Evolutionary conservation across 2,113 vertebrate species (phyloP).

Genomic region (Catharus minimus): DNA sequence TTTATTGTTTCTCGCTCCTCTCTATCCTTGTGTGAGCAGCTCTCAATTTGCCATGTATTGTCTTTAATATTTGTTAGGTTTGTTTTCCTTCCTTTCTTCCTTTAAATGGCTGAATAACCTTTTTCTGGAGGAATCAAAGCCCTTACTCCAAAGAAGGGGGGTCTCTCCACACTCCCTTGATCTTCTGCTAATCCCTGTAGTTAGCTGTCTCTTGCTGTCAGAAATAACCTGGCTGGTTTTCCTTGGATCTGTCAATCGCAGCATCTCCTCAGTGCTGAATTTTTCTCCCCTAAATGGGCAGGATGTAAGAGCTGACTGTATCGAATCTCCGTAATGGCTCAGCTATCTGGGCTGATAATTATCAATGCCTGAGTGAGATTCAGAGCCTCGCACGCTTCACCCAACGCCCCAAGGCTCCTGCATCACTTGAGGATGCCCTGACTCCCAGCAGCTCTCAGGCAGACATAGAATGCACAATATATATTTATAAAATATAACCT

Average conservation of each 20-base stretch:
- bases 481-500: too few relatives aligned
- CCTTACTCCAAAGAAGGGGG: neutral
- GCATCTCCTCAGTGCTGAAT: neutral
- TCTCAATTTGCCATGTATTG: neutral
- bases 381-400: fast-evolving
- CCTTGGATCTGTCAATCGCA: neutral
- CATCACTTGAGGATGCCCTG: neutral
- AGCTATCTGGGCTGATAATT: constrained; percentile 18
- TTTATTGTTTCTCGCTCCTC: neutral
- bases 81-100: neutral
- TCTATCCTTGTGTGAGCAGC: neutral
- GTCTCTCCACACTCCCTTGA: neutral
- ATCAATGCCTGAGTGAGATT: neutral
- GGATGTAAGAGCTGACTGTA: neutral
- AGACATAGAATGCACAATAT: neutral
- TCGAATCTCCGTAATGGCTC: neutral
- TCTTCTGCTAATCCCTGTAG: neutral
- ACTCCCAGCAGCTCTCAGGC: neutral
- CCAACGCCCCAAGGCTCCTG: neutral
- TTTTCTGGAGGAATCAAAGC: neutral
- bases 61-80: neutral
- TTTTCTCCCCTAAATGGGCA: constrained; percentile 56
- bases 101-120: neutral
- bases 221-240: constrained; percentile 4
- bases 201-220: neutral